Conservation (phyloP, 2,113 vertebrate species). For the Chunga burmeisteri region DNA sequence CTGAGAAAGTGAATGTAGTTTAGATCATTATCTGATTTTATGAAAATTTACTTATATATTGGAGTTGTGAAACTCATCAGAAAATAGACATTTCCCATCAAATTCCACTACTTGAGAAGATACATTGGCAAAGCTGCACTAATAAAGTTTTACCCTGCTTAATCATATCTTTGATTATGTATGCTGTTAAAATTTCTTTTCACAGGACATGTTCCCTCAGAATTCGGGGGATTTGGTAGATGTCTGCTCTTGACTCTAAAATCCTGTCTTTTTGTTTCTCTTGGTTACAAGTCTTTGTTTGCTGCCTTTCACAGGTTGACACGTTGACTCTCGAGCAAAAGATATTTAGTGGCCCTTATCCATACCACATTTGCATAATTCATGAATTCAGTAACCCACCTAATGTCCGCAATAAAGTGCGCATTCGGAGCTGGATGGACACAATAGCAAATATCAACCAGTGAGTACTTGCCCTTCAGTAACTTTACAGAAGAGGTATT, state of each 20-base stretch:
- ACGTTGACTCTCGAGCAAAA: slow-evolving; percentile 90
- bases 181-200: neutral
- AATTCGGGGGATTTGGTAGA: neutral
- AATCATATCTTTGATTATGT: neutral
- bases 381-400: slow-evolving; percentile 98
- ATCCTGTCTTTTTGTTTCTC: neutral
- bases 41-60: neutral
- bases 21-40: neutral
- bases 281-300: neutral
- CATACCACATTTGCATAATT: slow-evolving; percentile 95
- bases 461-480: slow-evolving; percentile 74
- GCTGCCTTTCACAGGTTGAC: slow-evolving; percentile 81
- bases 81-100: neutral
- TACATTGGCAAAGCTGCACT: neutral
- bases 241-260: neutral
- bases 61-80: neutral
- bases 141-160: neutral
- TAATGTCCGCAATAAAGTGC: slow-evolving; percentile 97
- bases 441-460: slow-evolving; percentile 98
- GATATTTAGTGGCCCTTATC: slow-evolving; percentile 94
- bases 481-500: neutral
- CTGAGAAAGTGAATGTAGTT: neutral
- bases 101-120: accelerated
- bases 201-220: accelerated
- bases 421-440: slow-evolving; percentile 98